Evolutionary conservation across 2,888 invertebrate genomes (phyloP).

Genomic region (Drosophila buzzatii): DNA sequence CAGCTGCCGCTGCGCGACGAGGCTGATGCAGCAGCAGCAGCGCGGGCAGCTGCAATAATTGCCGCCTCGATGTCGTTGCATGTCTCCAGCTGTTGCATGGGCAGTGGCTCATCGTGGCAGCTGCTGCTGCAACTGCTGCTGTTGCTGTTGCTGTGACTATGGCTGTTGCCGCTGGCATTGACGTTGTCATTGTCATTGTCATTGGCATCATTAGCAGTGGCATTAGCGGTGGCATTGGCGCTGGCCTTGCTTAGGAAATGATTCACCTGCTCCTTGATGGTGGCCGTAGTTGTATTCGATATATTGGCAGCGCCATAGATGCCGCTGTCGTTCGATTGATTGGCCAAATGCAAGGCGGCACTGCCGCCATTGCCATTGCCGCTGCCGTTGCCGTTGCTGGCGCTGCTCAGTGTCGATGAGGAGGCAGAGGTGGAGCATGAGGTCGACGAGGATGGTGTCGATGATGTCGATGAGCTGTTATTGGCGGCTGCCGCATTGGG

Average conservation of each 20-base stretch:
- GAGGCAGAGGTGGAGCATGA: slow-evolving; percentile 51
- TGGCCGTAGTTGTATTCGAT: slow-evolving; percentile 27
- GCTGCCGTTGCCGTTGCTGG: slow-evolving; percentile 17
- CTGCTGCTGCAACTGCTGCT: slow-evolving; percentile 45
- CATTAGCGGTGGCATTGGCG: slow-evolving; percentile 1
- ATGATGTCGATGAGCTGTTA: slow-evolving; percentile 63
- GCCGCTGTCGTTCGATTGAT: slow-evolving; percentile 82
- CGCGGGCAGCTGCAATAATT: slow-evolving; percentile 83
- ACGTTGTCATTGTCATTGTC: not conserved
- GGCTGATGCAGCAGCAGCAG: slow-evolving; percentile 64
- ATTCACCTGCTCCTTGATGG: slow-evolving; percentile 58
- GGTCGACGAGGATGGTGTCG: slow-evolving; percentile 71
- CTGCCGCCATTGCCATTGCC: slow-evolving; percentile 25
- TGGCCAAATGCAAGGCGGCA: slow-evolving; percentile 41
- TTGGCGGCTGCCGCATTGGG: slow-evolving; percentile 70
- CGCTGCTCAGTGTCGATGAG: slow-evolving; percentile 46
- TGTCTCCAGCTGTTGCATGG: slow-evolving; percentile 81
- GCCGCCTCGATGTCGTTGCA: slow-evolving; percentile 84
- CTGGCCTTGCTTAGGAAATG: slow-evolving; percentile 62
- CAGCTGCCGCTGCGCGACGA: slow-evolving; percentile 43
- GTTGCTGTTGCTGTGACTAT: slow-evolving; percentile 34
- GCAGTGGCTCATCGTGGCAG: slow-evolving; percentile 53
- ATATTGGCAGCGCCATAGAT: slow-evolving; percentile 59
- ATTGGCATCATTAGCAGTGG: slow-evolving; percentile 4
- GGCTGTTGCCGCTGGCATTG: slow-evolving; percentile 40